Evolutionary conservation across 2,797 vertebrate genomes (phyloP).

Genomic region (Luscinia megarhynchos): DNA sequence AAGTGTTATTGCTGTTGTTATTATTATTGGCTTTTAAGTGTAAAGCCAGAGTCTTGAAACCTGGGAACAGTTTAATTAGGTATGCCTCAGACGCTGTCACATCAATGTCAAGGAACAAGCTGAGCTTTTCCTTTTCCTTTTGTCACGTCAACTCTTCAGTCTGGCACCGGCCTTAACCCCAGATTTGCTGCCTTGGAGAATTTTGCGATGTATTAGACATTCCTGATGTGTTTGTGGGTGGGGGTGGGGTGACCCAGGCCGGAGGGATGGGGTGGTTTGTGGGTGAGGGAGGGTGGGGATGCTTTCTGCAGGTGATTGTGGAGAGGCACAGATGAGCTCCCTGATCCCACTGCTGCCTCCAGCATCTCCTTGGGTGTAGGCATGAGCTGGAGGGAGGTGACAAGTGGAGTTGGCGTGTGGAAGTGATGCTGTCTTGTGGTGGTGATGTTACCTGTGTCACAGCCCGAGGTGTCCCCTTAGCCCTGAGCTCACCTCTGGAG

Average conservation of each 20-base stretch:
- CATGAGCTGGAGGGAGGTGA: background rate
- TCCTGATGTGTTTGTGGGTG: background rate
- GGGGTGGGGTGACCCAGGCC: background rate
- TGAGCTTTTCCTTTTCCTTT: slow-evolving; percentile 21
- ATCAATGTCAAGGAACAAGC: background rate
- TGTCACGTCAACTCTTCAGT: background rate
- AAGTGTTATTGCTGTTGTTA: background rate
- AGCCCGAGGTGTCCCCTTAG: too few species aligned
- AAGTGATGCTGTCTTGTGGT: background rate
- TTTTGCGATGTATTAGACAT: background rate
- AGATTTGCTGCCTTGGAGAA: background rate
- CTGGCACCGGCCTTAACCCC: background rate
- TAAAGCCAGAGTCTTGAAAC: background rate
- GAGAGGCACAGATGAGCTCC: background rate
- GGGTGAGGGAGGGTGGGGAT: background rate
- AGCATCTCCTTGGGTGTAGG: background rate
- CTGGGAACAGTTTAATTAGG: background rate
- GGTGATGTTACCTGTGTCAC: background rate
- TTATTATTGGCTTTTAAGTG: slow-evolving; percentile 10
- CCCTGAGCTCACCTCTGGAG: too few species aligned
- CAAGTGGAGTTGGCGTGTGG: accelerated
- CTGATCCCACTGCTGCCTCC: background rate
- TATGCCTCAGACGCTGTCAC: background rate
- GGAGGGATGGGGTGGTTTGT: background rate
- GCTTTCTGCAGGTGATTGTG: background rate